phyloP scores from a whole-genome alignment of 2,113 vertebrate species.

The Crotalus viridis region DNA sequence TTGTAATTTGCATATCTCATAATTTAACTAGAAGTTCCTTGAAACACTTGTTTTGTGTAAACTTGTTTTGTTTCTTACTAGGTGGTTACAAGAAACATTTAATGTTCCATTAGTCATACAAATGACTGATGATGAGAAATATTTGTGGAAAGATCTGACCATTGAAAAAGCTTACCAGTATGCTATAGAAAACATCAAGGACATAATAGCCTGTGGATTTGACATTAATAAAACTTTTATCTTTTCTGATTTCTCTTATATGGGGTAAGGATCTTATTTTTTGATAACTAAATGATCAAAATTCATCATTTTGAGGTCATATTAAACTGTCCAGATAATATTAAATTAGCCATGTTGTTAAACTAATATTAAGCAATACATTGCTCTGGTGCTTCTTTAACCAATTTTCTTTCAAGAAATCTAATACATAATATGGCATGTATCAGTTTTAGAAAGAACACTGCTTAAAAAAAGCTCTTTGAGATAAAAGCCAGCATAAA shows the following conservation, averaged over 20 bases:
- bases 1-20: background rate
- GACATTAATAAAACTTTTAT: slow-evolving; percentile 96
- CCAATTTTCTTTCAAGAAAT: background rate
- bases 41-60: background rate
- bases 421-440: background rate
- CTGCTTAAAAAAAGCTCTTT: background rate
- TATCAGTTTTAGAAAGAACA: background rate
- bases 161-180: slow-evolving; percentile 85
- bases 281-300: background rate
- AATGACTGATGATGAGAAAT: slow-evolving; percentile 96
- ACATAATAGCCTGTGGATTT: slow-evolving; percentile 96
- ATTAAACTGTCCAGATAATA: background rate
- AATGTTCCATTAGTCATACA: slow-evolving; percentile 92
- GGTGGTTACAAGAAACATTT: slow-evolving; percentile 96
- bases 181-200: slow-evolving; percentile 88
- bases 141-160: slow-evolving; percentile 95
- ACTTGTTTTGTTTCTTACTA: slow-evolving; percentile 54
- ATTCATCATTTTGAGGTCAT: background rate
- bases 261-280: slow-evolving; percentile 80
- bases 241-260: slow-evolving; percentile 95
- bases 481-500: background rate
- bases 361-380: too few relatives aligned
- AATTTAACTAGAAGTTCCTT: background rate
- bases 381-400: too few relatives aligned
- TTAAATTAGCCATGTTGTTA: too few relatives aligned